phyloP scores from a whole-genome alignment of 2,797 vertebrate species.

The Rachycentron canadum region DNA sequence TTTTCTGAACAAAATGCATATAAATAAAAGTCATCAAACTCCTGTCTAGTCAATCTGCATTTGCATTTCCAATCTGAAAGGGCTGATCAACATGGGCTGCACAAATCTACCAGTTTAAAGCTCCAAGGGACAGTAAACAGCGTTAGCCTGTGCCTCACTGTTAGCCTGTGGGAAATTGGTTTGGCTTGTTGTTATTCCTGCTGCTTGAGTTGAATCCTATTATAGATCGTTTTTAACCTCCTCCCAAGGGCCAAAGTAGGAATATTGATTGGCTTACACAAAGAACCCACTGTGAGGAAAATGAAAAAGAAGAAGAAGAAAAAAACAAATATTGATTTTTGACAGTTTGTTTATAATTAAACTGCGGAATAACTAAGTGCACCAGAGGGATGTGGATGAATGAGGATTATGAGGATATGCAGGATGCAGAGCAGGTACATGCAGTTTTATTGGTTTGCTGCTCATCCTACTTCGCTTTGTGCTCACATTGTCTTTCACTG shows the following conservation, averaged over 20 bases:
- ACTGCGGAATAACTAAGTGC: slow-evolving; percentile 44
- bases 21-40: background rate
- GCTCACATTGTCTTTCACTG: slow-evolving; percentile 1
- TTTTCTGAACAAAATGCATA: background rate
- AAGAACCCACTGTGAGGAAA: slow-evolving; percentile 63
- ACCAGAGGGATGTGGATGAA: slow-evolving; percentile 10
- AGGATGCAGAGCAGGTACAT: slow-evolving; percentile 20
- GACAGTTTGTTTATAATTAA: slow-evolving; percentile 72
- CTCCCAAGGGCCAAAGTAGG: slow-evolving; percentile 53
- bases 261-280: slow-evolving; percentile 73
- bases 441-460: background rate
- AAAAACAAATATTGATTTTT: slow-evolving; percentile 69
- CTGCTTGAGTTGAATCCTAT: slow-evolving; percentile 66
- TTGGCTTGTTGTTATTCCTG: slow-evolving; percentile 67
- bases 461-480: background rate
- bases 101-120: slow-evolving; percentile 9
- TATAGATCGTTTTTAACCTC: slow-evolving; percentile 69
- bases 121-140: slow-evolving; percentile 27
- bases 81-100: slow-evolving; percentile 3
- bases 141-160: background rate
- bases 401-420: slow-evolving; percentile 34
- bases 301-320: slow-evolving; percentile 26
- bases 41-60: background rate
- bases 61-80: slow-evolving; percentile 1
- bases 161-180: slow-evolving; percentile 63